A percentile compares a stretch with the other conserved stretches of the same genome.
Conservation (phyloP, 2,113 vertebrate genomes). For the Tichodroma muraria region DNA sequence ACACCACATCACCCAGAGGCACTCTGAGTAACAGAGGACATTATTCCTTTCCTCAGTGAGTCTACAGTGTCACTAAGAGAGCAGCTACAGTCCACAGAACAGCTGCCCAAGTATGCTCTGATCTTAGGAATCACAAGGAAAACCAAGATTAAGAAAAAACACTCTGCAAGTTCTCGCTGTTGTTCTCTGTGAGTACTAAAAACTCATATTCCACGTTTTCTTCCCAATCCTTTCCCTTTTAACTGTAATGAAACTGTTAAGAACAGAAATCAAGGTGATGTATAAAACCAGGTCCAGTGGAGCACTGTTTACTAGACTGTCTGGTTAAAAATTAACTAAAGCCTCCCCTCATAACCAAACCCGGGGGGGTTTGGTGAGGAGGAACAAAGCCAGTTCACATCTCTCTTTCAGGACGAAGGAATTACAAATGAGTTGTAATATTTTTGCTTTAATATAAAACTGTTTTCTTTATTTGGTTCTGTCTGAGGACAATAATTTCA, state of each 20-base stretch:
- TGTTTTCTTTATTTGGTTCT: not conserved
- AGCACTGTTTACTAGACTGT: not conserved
- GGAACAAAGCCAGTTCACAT: not conserved
- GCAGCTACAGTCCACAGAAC: fast-evolving
- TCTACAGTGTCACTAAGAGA: not conserved
- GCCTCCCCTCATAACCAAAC: not conserved
- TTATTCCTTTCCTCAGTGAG: not conserved
- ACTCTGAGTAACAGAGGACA: not conserved
- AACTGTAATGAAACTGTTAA: not conserved
- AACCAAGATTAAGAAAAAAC: not conserved
- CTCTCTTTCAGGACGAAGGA: not conserved
- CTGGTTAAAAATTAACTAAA: not conserved
- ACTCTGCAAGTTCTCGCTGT: not conserved
- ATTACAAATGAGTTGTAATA: not conserved
- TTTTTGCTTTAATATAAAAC: not conserved
- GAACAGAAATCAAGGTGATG: not conserved
- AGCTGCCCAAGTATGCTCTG: not conserved
- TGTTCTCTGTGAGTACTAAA: not conserved
- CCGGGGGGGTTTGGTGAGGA: not conserved
- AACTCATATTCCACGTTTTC: not conserved
- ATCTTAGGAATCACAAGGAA: not conserved
- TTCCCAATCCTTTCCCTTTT: not conserved
- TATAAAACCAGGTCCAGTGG: not conserved
- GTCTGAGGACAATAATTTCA: not conserved
- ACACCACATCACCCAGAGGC: not conserved